Evolutionary conservation across 2,888 invertebrate genomes (phyloP).

Genomic region (Dione juno): DNA sequence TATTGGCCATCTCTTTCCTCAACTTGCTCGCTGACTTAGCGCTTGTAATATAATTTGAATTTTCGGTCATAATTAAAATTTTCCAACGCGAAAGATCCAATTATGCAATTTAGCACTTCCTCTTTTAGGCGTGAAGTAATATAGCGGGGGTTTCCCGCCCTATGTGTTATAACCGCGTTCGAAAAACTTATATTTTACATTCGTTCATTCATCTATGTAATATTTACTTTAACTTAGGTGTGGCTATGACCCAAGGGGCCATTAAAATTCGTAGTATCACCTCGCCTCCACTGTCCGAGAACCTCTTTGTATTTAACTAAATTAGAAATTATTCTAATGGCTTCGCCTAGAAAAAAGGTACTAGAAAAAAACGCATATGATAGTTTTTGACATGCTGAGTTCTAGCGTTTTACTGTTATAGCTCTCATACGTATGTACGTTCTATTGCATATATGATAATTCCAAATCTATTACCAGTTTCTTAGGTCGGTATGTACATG

Average conservation of each 20-base stretch:
- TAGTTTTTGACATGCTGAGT: too few relatives aligned
- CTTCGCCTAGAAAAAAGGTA: too few relatives aligned
- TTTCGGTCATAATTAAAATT: conserved; percentile 65
- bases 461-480: too few relatives aligned
- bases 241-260: too few relatives aligned
- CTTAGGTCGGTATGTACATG: too few relatives aligned
- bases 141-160: conserved; percentile 6
- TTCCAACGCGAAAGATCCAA: conserved; percentile 57
- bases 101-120: conserved; percentile 58
- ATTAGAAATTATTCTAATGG: background rate
- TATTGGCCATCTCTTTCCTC: conserved; percentile 36
- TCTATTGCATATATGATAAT: too few relatives aligned
- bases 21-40: conserved; percentile 53
- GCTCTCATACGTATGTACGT: too few relatives aligned
- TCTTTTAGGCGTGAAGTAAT: conserved; percentile 21
- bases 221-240: too few relatives aligned
- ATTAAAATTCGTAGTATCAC: too few relatives aligned
- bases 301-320: background rate
- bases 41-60: conserved; percentile 56
- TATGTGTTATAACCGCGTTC: conserved; percentile 15
- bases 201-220: background rate
- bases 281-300: background rate
- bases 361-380: too few relatives aligned
- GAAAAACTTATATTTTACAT: background rate
- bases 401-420: too few relatives aligned